Percentiles rank a stretch among this genome's conserved stretches.
Evolutionary conservation across 1,140 invertebrate genomes (phyloP).

Genomic region (Megalonaias nervosa): DNA sequence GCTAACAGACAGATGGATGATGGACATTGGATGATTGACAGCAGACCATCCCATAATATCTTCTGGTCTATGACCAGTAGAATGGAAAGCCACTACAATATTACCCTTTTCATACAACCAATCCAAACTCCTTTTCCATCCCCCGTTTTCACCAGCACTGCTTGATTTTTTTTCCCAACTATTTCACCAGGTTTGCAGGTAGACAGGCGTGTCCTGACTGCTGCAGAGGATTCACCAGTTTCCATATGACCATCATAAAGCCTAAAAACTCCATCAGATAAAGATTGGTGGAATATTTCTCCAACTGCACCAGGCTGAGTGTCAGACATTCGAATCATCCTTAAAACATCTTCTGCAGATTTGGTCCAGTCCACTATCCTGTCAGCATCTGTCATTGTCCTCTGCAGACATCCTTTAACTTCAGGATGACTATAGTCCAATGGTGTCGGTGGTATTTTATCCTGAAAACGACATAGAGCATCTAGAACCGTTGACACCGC

Average conservation of each 20-base stretch:
- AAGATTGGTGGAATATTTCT: background rate
- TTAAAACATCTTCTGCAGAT: constrained; percentile 8
- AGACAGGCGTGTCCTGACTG: background rate
- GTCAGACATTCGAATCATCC: constrained; percentile 21
- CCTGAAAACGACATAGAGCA: constrained; percentile 2
- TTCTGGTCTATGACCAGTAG: too few relatives aligned
- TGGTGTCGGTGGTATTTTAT: background rate
- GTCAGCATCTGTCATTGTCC: constrained; percentile 20
- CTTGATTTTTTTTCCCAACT: background rate
- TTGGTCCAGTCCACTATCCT: constrained; percentile 14
- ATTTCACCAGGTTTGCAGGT: background rate
- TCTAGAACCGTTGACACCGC: constrained; percentile 5
- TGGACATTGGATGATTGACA: too few relatives aligned
- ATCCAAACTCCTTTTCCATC: constrained; percentile 20
- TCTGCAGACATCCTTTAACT: background rate
- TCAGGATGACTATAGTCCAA: background rate
- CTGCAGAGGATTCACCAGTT: background rate
- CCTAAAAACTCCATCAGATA: background rate
- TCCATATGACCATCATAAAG: constrained; percentile 22
- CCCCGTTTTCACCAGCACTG: constrained; percentile 12
- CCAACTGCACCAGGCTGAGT: constrained; percentile 19
- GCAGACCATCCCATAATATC: too few relatives aligned
- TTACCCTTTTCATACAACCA: constrained; percentile 25
- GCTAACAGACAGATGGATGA: too few relatives aligned
- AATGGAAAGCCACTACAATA: too few relatives aligned